Base-by-base conservation (phyloP, 2,797 vertebrate species). In the Sebastes dallii region DNA sequence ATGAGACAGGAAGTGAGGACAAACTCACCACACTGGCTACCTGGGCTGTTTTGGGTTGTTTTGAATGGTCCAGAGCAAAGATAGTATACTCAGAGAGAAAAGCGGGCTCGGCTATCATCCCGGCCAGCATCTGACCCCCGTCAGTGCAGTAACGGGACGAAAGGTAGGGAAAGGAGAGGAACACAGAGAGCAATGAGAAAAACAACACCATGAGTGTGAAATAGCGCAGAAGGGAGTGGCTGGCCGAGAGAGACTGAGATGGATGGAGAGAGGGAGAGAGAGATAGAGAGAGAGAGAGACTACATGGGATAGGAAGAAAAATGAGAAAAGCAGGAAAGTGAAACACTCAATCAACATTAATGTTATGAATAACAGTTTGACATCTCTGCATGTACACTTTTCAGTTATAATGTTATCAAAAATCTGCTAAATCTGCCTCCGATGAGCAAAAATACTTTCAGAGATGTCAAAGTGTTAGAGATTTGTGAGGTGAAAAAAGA, bases 1-100 rank as follows among this genome's bases (percentile, higher is more conserved):
- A 87, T 61, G 82, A 92, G 87, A 91, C 94, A 93, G 91, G 90
- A 93, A 91, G 95, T 94, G 94, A 95, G 94, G 92, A 90, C 92
- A 95, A 95, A 99, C 98, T 99, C 98, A 99, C 98, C 99, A 97
- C 97, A 97, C 97, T 89, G 89, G 95, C 97, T 97, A 95, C 97
- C 96, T 97, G 96, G 95, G 97, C 93, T 92, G 96, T 94, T 96
- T 97, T 96, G 96, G 96, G 97, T 95, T 92, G 96, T 91, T 97
- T 98, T 97, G 96, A 97, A 96, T 97, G 94, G 97, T 99, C 99
- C 98, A 99, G 97, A 98, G 98, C 98, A 99, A 99, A 99, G 96
- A 99, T 95, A 99, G 99, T 99, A 96, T 99, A 99, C 94, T 99
- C 98, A 97, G 99, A 99, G 94, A 99, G 98, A 97, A 99, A 99